Base-by-base conservation (phyloP, 2,113 vertebrate genomes). In the Bambusicola thoracicus region DNA sequence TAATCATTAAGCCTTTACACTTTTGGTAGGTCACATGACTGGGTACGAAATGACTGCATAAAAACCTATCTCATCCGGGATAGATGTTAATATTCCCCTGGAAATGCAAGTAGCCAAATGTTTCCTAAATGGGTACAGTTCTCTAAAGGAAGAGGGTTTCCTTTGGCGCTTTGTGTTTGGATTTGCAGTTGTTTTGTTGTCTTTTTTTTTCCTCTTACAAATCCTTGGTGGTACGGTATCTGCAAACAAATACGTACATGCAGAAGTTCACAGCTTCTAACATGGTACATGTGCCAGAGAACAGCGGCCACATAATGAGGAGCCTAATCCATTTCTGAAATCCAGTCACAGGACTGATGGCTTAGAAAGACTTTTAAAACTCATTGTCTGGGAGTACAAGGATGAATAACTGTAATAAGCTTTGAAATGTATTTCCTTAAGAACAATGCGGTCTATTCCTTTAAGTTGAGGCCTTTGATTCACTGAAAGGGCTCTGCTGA, bases 111-210 rank as follows among this genome's bases (percentile, higher is more conserved):
- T 76, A 72, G 58, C 74, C 89, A 66, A 73, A 43, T 2, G 19
- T 76, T 89, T 93, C 73, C 48, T 78, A 81, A 81, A 79, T 84
- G 43, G 15, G 62, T 79, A 6, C 89, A 90, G 77, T 90, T 92
- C 92, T 85, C 43, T 46, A 49, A 73, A 92, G 89, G 70, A 58
- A 40, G 63, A 53, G 67, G 48, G 48, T 78, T 84, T 65, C 74
- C 70, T 43, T 24, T 49, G 30, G 72, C 90, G 40, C 36, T 93
- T 56, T 22, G 2, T 3, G 40, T 32, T 3, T 25, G 34, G 21
- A 21, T 34, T 21, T 93, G 43, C 51, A 30, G 51, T 30, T 53
- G 51, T 53, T 48, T 93, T 56, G n/a, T 25, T 5, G 36, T 30
- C 2, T 53, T 53, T 14, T 36, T 36, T 22, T 29, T 48, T 17